Percentiles rank a stretch among this genome's conserved stretches.
These are phyloP conservation scores for Mystacornis crossleyi DNA, from an alignment of 2,113 vertebrate genomes.

Conservation along the genomic window DNA sequence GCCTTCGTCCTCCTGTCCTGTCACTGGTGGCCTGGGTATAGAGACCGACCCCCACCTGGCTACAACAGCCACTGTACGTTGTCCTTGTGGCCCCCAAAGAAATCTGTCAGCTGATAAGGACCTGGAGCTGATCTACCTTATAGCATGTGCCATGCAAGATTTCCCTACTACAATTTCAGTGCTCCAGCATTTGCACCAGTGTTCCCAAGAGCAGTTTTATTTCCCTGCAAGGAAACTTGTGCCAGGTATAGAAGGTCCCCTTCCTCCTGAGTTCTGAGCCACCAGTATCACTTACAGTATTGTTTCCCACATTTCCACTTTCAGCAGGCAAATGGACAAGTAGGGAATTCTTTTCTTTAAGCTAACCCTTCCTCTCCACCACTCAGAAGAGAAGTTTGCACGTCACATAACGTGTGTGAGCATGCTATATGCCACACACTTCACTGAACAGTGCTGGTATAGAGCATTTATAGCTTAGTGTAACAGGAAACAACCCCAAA, in stretches of 20 bases:
- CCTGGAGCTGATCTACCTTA: neutral
- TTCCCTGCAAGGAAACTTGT: neutral
- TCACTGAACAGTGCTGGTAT: neutral
- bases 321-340: neutral
- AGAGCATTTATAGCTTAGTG: neutral
- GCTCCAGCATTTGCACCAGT: neutral
- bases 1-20: neutral
- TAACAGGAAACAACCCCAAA: neutral
- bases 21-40: no score
- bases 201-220: neutral
- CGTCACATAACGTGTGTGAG: neutral
- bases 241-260: neutral
- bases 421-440: neutral
- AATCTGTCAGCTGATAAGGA: neutral
- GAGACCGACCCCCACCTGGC: fast-evolving
- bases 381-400: neutral
- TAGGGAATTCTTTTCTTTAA: neutral
- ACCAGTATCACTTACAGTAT: neutral
- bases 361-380: neutral
- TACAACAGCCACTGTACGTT: neutral
- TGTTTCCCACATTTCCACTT: neutral
- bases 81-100: neutral
- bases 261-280: neutral
- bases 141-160: neutral
- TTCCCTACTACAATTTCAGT: neutral